Conservation (phyloP, 2,888 invertebrate species). For the Leptogaster cylindrica region DNA sequence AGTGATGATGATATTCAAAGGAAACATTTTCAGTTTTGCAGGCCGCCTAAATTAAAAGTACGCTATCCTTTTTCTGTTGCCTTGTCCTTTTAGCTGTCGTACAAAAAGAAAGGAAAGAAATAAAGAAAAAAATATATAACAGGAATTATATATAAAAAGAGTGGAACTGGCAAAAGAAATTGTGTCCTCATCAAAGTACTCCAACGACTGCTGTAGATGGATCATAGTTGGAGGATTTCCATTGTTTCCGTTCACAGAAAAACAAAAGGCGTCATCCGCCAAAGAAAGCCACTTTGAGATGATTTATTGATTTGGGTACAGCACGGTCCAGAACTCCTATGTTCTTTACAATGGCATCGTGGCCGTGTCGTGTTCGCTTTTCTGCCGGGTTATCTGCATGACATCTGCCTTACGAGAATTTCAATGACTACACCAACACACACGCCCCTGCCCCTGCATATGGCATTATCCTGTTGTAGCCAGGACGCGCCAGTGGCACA, state of each 20-base stretch:
- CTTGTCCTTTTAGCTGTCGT: slow-evolving; percentile 26
- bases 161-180: slow-evolving; percentile 28
- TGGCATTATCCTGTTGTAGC: slow-evolving; percentile 18
- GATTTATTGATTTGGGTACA: slow-evolving; percentile 47
- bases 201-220: slow-evolving; percentile 32
- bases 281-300: slow-evolving; percentile 46
- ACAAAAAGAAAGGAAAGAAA: slow-evolving; percentile 11
- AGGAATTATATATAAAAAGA: background rate
- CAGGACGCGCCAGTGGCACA: slow-evolving; percentile 14
- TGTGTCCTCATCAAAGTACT: slow-evolving; percentile 42
- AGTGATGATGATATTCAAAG: slow-evolving; percentile 40
- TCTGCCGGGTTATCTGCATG: slow-evolving; percentile 32
- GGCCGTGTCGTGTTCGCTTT: slow-evolving; percentile 4
- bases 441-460: background rate
- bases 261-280: slow-evolving; percentile 40
- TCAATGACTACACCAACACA: slow-evolving; percentile 32
- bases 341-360: background rate
- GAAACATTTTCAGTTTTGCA: slow-evolving; percentile 43
- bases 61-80: slow-evolving; percentile 28
- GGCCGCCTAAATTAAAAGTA: slow-evolving; percentile 45
- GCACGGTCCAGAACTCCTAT: slow-evolving; percentile 2
- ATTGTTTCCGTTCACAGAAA: slow-evolving; percentile 23
- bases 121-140: background rate
- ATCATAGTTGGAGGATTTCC: slow-evolving; percentile 29
- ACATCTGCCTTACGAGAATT: slow-evolving; percentile 35